Percentiles rank a stretch among this genome's conserved stretches.
phyloP scores from a whole-genome alignment of 2,113 vertebrate species.

The Heliornis fulica region DNA sequence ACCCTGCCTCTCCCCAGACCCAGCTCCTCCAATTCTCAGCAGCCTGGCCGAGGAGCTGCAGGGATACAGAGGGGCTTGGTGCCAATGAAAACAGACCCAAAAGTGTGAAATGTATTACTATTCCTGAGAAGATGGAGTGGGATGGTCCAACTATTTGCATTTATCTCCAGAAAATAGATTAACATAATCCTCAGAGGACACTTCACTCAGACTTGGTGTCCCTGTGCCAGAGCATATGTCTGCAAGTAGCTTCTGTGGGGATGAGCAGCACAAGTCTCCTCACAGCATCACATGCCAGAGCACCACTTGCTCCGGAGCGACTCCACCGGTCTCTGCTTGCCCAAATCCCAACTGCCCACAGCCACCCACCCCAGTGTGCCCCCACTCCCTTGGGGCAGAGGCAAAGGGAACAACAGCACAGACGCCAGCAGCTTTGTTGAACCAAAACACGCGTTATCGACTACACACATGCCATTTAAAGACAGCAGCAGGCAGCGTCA shows the following conservation, averaged over 20 bases:
- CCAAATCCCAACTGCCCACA: background rate
- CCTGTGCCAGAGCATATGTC: background rate
- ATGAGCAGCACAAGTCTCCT: background rate
- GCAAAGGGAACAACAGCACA: background rate
- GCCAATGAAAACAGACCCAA: background rate
- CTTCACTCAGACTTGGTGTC: background rate
- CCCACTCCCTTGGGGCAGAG: background rate
- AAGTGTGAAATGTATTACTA: background rate
- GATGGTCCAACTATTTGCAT: background rate
- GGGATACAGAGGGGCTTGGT: background rate
- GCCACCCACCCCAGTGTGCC: background rate
- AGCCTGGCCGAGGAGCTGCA: background rate
- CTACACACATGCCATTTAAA: fast-evolving
- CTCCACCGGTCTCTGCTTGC: background rate
- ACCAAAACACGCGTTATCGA: fast-evolving
- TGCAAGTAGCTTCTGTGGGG: background rate
- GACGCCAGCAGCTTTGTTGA: background rate
- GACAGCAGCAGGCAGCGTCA: background rate
- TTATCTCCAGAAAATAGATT: slow-evolving; percentile 35
- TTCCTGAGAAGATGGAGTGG: background rate
- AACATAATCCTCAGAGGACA: background rate
- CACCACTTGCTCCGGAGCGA: fast-evolving
- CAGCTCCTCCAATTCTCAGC: background rate
- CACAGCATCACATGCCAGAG: fast-evolving
- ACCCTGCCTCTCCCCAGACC: background rate